These are phyloP conservation scores for Lepisosteus osseus DNA, from an alignment of 2,113 vertebrate species.

Conservation along the genomic window DNA sequence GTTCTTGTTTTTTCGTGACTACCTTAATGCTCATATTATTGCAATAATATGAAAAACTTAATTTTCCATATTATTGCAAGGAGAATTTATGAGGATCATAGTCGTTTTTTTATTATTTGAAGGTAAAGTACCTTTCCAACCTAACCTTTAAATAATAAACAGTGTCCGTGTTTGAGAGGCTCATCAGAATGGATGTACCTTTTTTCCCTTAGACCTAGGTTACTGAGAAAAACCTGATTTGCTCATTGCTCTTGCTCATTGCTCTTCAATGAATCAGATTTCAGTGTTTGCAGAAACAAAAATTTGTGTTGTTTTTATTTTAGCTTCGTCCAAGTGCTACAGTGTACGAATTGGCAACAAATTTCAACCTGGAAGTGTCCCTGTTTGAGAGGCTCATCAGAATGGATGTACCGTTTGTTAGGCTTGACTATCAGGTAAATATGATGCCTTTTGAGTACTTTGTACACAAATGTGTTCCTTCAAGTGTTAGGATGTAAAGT, in stretches of 20 bases:
- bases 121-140: not conserved
- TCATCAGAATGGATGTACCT: slow-evolving; percentile 34
- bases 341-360: slow-evolving; percentile 39
- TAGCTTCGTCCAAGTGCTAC: not conserved
- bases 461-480: not conserved
- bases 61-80: too few species aligned
- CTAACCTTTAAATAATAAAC: not conserved
- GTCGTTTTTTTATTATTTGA: too few species aligned
- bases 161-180: slow-evolving; percentile 42
- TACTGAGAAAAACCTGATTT: not conserved
- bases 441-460: not conserved
- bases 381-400: slow-evolving; percentile 44
- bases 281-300: not conserved
- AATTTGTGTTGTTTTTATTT: not conserved
- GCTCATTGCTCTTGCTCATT: not conserved
- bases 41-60: too few species aligned
- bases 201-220: not conserved
- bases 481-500: too few species aligned
- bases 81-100: too few species aligned
- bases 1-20: too few species aligned
- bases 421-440: slow-evolving; percentile 43
- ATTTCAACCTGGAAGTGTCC: slow-evolving; percentile 37
- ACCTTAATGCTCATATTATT: too few species aligned
- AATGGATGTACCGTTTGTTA: slow-evolving; percentile 35
- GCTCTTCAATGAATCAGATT: not conserved